phyloP scores from a whole-genome alignment of 1,140 invertebrate species.

The Polyergus mexicanus region DNA sequence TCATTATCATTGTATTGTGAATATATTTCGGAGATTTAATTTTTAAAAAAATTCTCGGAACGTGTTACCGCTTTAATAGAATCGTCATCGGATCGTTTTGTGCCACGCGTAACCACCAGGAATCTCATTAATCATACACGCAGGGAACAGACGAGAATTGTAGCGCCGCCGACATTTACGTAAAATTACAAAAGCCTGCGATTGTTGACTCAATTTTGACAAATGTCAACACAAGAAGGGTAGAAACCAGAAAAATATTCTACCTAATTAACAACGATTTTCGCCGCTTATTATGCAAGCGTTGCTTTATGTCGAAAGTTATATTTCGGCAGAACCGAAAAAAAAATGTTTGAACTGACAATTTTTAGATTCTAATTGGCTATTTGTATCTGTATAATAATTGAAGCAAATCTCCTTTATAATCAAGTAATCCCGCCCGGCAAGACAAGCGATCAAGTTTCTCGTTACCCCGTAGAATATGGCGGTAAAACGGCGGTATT shows the following conservation, averaged over 20 bases:
- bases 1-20: neutral
- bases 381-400: conserved; percentile 55
- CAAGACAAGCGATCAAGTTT: conserved; percentile 17
- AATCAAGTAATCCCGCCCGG: conserved; percentile 34
- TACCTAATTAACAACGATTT: conserved; percentile 31
- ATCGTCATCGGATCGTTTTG: neutral
- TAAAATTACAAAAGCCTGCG: neutral
- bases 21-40: conserved; percentile 8
- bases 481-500: neutral
- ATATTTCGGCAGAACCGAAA: neutral
- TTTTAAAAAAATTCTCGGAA: neutral
- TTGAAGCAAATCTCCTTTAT: conserved; percentile 35
- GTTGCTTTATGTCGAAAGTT: neutral
- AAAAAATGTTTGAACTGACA: neutral
- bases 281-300: conserved; percentile 38
- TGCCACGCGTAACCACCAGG: conserved; percentile 4
- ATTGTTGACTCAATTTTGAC: conserved; percentile 22
- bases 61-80: conserved; percentile 1
- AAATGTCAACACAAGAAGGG: neutral
- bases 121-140: conserved; percentile 32
- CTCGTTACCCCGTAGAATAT: neutral
- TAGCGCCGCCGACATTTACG: conserved; percentile 24
- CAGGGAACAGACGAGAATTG: conserved; percentile 13
- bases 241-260: neutral
- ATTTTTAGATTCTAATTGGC: conserved; percentile 40